phyloP scores from a whole-genome alignment of 2,113 vertebrate species.

The Calyptommatus sinebrachiatus region DNA sequence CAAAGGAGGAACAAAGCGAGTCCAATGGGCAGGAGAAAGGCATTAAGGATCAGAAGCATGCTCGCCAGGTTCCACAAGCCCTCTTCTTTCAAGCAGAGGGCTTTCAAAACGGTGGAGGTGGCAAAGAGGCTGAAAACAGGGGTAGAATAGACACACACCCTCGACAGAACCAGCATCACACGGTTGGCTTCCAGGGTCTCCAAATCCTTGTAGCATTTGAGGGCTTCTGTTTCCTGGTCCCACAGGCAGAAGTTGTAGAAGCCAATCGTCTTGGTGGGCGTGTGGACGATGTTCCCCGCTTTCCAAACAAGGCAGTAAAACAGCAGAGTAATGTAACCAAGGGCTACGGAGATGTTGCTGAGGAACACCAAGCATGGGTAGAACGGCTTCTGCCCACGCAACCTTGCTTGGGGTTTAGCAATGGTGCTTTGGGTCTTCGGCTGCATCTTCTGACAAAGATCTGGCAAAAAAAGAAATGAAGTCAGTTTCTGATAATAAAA shows the following conservation, averaged over 20 bases:
- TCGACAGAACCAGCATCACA: slow-evolving; percentile 40
- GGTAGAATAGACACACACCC: slow-evolving; percentile 55
- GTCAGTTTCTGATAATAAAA: neutral
- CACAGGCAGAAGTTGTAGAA: slow-evolving; percentile 76
- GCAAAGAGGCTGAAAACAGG: slow-evolving; percentile 60
- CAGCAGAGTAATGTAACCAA: slow-evolving; percentile 41
- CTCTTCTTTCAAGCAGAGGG: neutral
- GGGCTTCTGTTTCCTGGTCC: slow-evolving; percentile 21
- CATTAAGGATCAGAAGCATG: slow-evolving; percentile 7
- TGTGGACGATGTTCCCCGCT: slow-evolving; percentile 53
- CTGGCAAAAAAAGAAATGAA: slow-evolving; percentile 25
- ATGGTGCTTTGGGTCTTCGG: fast-evolving
- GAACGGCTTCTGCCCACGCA: neutral
- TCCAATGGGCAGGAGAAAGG: slow-evolving; percentile 40
- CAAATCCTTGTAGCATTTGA: slow-evolving; percentile 56
- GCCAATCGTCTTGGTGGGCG: slow-evolving; percentile 62
- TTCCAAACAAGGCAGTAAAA: slow-evolving; percentile 56
- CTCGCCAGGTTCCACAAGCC: slow-evolving; percentile 33
- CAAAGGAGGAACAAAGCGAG: slow-evolving; percentile 54
- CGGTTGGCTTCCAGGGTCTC: slow-evolving; percentile 46
- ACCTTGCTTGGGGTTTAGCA: neutral
- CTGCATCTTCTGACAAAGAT: neutral
- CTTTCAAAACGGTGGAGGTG: slow-evolving; percentile 18
- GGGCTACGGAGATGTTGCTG: neutral
- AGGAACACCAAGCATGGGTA: fast-evolving